Conservation (phyloP, 1,140 invertebrate species). For the Arctopsyche grandis region DNA sequence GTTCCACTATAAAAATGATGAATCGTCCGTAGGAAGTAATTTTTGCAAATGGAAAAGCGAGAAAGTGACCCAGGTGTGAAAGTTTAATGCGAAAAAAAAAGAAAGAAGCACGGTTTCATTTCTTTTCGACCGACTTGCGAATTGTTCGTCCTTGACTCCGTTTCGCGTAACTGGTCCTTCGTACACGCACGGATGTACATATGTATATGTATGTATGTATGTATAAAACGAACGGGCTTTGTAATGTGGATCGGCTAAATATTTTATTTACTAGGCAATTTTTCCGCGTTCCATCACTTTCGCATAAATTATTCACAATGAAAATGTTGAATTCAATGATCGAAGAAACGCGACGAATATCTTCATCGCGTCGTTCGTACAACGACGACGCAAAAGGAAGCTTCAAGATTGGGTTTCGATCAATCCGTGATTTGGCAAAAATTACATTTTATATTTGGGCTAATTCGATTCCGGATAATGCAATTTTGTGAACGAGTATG, state of each 20-base stretch:
- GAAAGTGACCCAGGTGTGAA: background rate
- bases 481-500: background rate
- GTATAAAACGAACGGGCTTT: constrained; percentile 2
- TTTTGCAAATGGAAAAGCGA: background rate
- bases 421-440: background rate
- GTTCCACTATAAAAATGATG: no score
- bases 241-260: background rate
- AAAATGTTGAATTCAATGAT: background rate
- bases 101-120: background rate
- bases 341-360: background rate
- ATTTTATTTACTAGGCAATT: background rate
- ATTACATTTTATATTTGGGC: background rate
- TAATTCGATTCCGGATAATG: background rate
- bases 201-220: background rate
- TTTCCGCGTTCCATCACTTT: background rate
- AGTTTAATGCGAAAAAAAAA: constrained; percentile 3
- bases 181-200: no score
- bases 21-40: background rate
- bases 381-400: background rate
- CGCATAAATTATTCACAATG: background rate
- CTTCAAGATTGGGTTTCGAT: background rate
- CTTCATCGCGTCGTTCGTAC: no score
- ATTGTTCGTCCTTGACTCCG: background rate
- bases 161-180: no score
- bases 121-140: background rate